Evolutionary conservation across 2,113 vertebrate species (phyloP), one percentile per base, ranked within the genome.

Genomic region (Diadophis punctatus): DNA sequence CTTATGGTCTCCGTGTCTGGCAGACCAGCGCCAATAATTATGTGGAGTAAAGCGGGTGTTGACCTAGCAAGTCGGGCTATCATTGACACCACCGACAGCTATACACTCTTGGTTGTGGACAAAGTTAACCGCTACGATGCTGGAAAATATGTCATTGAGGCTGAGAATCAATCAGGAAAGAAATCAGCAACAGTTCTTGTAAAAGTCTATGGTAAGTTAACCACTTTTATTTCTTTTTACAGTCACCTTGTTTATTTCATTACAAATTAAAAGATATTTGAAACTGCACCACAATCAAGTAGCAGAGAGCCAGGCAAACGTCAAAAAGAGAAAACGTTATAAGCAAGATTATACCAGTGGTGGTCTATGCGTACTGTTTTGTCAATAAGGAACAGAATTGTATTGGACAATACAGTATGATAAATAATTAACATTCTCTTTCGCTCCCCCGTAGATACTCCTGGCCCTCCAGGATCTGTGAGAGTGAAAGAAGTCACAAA

Each of bases 121-220:
- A 99, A 99, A 97, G 99, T 99, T 27, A 98, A 99, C 95, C 98
- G 99, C 58, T 99, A 99, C 0, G 99, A 99, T 2, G 99, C 99
- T 93, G 99, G 99, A 90, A 99, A 99, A 97, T 99, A 99, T 74
- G 96, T 98, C 6, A 95, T 99, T 94, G 98, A 99, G 91, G 99
- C 99, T 5, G 99, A 99, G 96, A 99, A 99, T 97, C 98, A 98
- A 94, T 98, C 99, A 86, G 99, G 99, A 86, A 99, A 99, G 97
- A 99, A 99, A 94, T 99, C 99, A 96, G 98, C 98, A 94, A 98
- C 98, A 91, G 97, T 99, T 93, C 97, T 99, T 95, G 99, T 99
- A 84, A 99, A 99, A 97, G 98, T 99, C 53, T 99, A 99, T 48
- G 99, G 99, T 99, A 97, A 97, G 98, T 95, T 80, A 90, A 86